These are phyloP conservation scores for Platerodrilus igneus DNA, from an alignment of 2,888 invertebrate genomes.

Conservation along the genomic window DNA sequence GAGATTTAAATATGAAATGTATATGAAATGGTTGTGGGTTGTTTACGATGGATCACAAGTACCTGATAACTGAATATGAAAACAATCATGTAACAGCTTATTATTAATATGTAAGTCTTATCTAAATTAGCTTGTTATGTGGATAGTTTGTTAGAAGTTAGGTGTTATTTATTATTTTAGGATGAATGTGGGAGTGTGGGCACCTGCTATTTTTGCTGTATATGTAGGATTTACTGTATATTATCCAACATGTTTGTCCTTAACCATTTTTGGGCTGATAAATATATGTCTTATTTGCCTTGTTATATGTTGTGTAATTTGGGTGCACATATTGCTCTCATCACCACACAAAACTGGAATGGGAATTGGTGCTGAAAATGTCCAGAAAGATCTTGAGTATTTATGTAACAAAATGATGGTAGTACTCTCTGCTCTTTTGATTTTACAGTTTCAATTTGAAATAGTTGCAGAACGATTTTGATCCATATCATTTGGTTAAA, in stretches of 20 bases:
- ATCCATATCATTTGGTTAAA: conserved; percentile 27
- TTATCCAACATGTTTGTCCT: conserved; percentile 36
- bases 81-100: too few relatives aligned
- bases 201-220: conserved; percentile 27
- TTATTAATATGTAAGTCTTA: conserved; percentile 5
- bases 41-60: too few relatives aligned
- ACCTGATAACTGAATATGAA: too few relatives aligned
- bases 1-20: too few relatives aligned
- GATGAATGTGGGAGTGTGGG: conserved; percentile 31
- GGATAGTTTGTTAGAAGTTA: not conserved
- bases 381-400: conserved; percentile 58
- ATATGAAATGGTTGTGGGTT: too few relatives aligned
- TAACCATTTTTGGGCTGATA: conserved; percentile 33
- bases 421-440: conserved; percentile 20
- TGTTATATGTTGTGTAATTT: conserved; percentile 50
- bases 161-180: conserved; percentile 22
- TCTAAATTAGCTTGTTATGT: not conserved
- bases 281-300: conserved; percentile 36
- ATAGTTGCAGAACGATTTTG: conserved; percentile 38
- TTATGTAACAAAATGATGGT: conserved; percentile 62
- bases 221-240: conserved; percentile 28
- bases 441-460: not conserved
- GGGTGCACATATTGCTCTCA: conserved; percentile 62
- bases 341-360: conserved; percentile 61
- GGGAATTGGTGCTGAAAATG: conserved; percentile 56